Base-by-base conservation (phyloP, 1,140 invertebrate species). In the Papilio helenus region DNA sequence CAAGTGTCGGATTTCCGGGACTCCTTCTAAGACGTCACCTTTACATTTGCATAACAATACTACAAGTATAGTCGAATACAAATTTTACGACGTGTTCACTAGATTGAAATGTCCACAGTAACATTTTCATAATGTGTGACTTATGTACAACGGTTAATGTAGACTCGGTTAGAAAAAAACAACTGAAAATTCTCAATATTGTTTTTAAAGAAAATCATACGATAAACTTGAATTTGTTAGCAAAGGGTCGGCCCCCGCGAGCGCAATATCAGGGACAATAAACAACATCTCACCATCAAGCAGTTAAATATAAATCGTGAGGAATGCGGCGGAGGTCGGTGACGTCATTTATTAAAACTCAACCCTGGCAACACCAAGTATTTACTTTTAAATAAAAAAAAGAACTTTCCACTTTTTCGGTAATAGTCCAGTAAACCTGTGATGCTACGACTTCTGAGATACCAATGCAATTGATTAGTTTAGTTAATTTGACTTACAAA, bases 261-360 rank as follows among this genome's bases (percentile, higher is more conserved):
- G 65, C 79, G 80, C 84, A 86, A 92, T 90, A 89, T 88, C 83
- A 84, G 87, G 85, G 86, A 88, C 90, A 89, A 90, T 92, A 92
- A 92, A 91, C 89, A 92, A 91, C 89, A 83, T 81, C 80, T 79
- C 82, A 85, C 89, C 88, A 92, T 92, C 89, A 91, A 86, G 84
- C 89, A 89, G 87, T 90, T 90, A 91, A 90, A 89, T 87, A 90
- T 86, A 85, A 88, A 90, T 84, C 83, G 86, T 81, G 81, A 46
- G 87, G 89, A 90, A 91, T 91, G 88, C 82, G 80, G 71, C 84
- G 79, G 58, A 51, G 81, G 49, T 79, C 72, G 76, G 86, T 84
- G 86, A 85, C 86, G 89, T 87, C 88, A 90, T 90, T 92, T 92
- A 90, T 92, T 92, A 90, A 87, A 90, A 83, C 81, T 79, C 79